Conservation (phyloP, 2,113 vertebrate species). For the Orthonyx spaldingii region DNA sequence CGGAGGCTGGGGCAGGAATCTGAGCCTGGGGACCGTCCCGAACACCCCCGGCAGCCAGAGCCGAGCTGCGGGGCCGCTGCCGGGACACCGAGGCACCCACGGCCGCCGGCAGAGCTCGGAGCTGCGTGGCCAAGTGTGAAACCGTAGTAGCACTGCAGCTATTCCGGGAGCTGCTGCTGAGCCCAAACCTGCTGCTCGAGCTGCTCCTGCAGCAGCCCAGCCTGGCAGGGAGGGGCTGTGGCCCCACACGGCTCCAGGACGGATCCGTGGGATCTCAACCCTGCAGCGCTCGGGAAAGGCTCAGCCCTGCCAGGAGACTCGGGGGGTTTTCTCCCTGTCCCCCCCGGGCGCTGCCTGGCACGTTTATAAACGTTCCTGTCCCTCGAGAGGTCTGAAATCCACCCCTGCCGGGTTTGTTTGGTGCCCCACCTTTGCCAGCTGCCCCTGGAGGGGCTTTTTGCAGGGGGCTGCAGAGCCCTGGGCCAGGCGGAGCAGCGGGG, state of each 20-base stretch:
- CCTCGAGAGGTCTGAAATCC: neutral
- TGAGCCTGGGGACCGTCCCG: neutral
- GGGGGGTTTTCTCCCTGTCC: no score
- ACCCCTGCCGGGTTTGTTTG: neutral
- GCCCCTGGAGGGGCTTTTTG: neutral
- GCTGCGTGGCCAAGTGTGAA: slow-evolving; percentile 32
- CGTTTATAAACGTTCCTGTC: neutral
- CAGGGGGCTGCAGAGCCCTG: rapidly evolving
- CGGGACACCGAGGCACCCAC: neutral
- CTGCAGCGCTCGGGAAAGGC: rapidly evolving
- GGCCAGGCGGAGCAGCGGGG: neutral
- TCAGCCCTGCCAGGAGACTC: neutral
- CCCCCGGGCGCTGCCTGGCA: rapidly evolving
- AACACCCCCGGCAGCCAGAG: rapidly evolving
- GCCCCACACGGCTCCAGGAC: rapidly evolving
- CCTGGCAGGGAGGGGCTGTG: neutral
- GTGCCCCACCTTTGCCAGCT: rapidly evolving
- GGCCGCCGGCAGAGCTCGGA: neutral
- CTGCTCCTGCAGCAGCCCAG: neutral
- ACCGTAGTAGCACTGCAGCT: neutral
- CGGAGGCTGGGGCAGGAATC: neutral
- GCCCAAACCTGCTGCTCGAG: neutral
- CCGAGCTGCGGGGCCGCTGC: neutral
- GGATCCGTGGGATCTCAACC: rapidly evolving
- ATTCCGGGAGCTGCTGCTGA: neutral